Base-by-base conservation (phyloP, 2,797 vertebrate species). In the Dipus sagitta region DNA sequence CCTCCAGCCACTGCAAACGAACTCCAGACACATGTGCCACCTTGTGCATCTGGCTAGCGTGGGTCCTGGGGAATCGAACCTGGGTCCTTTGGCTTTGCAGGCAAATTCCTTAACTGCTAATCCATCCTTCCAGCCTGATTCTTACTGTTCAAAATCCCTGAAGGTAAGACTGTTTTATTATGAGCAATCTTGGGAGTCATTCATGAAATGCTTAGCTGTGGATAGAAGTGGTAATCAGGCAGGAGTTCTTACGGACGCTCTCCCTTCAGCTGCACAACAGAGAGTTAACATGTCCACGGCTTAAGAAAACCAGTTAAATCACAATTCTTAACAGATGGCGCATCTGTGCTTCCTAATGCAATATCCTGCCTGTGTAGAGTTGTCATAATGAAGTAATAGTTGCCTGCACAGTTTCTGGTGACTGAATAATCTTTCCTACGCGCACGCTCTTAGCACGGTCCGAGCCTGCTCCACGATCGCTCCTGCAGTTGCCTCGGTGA, bases 361-460 rank as follows among this genome's bases (percentile, higher is more conserved):
- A 62, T 94, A 97, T 88, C 95, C 97, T 96, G 93, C 96, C 87
- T 97, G 87, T 94, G 96, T 97, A 96, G 93, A 96, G 96, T 96
- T 98, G 97, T 97, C 97, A 96, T 97, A 96, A 98, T 98, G 97
- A 98, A 98, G 97, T 98, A 97, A 97, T 96, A 94, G 96, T 94
- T 97, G 91, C 95, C 92, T 96, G 90, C 93, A 94, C 88, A 93
- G 2, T 92, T 96, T 97, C 94, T 4, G 78, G 78, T 93, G 95
- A 96, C 30, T 1, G 93, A 77, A 96, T 93, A 97, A 88, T 96
- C 92, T 90, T 80, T 95, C 42, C 67, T 89, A 14, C 52, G 26
- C 71, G 79, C 84, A 68, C 14, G 42, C 64, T 88, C 58, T 60
- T 34, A 90, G 24, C 72, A 26, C 52, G 11, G 42, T 20, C 15